Evolutionary conservation across 2,888 invertebrate species (phyloP), one percentile per base, ranked within the genome.

Genomic region (Troides oblongomaculatus): DNA sequence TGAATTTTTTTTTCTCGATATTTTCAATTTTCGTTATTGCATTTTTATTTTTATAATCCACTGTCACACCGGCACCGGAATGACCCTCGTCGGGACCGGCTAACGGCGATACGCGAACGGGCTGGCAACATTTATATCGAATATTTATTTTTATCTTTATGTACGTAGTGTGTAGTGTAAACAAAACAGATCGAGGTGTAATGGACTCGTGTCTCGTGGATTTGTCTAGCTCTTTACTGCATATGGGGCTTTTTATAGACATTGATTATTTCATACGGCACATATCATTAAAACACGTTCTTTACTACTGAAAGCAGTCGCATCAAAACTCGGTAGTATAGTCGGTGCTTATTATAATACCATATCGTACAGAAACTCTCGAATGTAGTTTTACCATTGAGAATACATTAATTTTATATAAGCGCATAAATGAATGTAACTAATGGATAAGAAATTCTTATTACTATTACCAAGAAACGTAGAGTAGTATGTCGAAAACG

Each of bases 81-180:
- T 62, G 57, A 39, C 61, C 46, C 43, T 46, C 18, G 57, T 30
- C 65, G 57, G 30, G 61, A 21, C 62, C 39, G 43, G 65, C 57
- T 69, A 43, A 66, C 62, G 65, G 65, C 46, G 58, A 50, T 50
- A 39, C 14, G 46, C 36, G 62, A 43, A 62, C 62, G 12, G 81
- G 79, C 79, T 77, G 77, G 78, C 72, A 73, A 77, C 82, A 86
- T 82, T 90, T 87, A 89, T 88, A 85, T 83, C 77, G 83, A 80
- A 79, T 83, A 77, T 89, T 90, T 91, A 91, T 83, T 84, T 81
- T 78, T 81, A 76, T 84, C 80, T 85, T 87, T 88, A 88, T 87
- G 81, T 77, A 76, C 73, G 75, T 70, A 71, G 71, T 72, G 81
- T 79, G 78, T 80, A 76, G 77, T 74, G 81, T 84, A 78, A 84